A percentile compares a stretch with the other conserved stretches of the same genome.
phyloP scores from a whole-genome alignment of 2,113 vertebrate genomes.

The Bufo bufo region DNA sequence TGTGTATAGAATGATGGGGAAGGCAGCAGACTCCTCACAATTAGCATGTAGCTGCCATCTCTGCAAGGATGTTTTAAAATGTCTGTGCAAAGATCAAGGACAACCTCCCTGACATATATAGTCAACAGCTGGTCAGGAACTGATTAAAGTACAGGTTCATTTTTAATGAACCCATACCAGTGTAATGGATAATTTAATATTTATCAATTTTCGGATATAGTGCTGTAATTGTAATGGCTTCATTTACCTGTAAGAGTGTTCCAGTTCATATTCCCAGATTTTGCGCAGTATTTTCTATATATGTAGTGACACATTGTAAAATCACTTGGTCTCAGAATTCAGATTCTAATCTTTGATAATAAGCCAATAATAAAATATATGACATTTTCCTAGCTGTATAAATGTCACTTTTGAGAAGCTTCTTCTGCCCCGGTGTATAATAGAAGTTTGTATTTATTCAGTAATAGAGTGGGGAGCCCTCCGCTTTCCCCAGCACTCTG shows the following conservation, averaged over 20 bases:
- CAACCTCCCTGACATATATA: too few relatives aligned
- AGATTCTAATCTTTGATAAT: not conserved
- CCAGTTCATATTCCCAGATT: not conserved
- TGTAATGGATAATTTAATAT: not conserved
- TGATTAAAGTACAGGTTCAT: not conserved
- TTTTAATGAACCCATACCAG: not conserved
- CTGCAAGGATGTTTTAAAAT: too few relatives aligned
- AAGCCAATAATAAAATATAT: not conserved
- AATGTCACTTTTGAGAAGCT: not conserved
- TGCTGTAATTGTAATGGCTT: not conserved
- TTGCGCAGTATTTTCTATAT: not conserved
- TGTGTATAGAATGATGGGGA: too few relatives aligned
- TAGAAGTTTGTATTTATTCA: not conserved
- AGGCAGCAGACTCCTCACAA: too few relatives aligned
- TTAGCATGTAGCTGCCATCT: too few relatives aligned
- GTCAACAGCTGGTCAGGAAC: too few relatives aligned
- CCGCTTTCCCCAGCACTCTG: too few relatives aligned
- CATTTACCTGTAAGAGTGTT: not conserved
- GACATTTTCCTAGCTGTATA: not conserved
- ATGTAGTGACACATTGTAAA: not conserved
- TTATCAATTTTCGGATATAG: not conserved
- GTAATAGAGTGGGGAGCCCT: not conserved
- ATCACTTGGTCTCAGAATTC: not conserved
- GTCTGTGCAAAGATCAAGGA: too few relatives aligned
- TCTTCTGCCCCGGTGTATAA: not conserved